A percentile compares a stretch with the other conserved stretches of the same genome.
phyloP scores from a whole-genome alignment of 1,140 invertebrate genomes.

The Tachypleus tridentatus region DNA sequence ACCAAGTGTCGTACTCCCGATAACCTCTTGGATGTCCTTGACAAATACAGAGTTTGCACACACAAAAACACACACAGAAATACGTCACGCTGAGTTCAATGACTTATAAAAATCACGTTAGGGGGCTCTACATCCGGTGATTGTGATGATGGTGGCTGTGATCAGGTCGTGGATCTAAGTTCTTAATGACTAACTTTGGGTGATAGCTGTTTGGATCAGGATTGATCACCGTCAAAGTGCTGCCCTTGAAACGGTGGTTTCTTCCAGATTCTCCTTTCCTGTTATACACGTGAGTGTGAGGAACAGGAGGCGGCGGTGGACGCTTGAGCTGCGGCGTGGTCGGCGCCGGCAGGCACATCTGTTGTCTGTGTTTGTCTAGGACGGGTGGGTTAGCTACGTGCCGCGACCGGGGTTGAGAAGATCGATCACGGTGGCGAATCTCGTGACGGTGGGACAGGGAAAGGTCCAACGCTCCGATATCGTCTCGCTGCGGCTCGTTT shows the following conservation, averaged over 20 bases:
- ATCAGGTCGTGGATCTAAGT: slow-evolving; percentile 11
- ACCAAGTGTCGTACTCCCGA: no score
- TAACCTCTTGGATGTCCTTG: no score
- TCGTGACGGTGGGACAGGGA: slow-evolving; percentile 7
- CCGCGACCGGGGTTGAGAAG: neutral
- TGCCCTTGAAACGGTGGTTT: neutral
- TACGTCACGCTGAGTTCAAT: no score
- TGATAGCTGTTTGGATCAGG: slow-evolving; percentile 17
- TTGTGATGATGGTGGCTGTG: slow-evolving; percentile 11
- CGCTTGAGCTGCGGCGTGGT: slow-evolving; percentile 10
- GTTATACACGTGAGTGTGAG: slow-evolving; percentile 9
- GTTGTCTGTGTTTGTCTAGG: slow-evolving; percentile 17
- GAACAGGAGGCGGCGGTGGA: slow-evolving; percentile 1
- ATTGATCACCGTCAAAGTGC: slow-evolving; percentile 16
- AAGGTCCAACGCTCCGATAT: slow-evolving; percentile 17
- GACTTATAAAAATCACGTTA: no score
- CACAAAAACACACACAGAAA: no score
- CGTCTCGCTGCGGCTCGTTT: slow-evolving; percentile 6
- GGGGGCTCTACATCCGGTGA: neutral
- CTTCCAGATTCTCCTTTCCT: slow-evolving; percentile 2
- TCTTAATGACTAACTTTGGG: slow-evolving; percentile 19
- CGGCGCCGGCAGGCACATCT: slow-evolving; percentile 9
- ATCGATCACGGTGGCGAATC: neutral
- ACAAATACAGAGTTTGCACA: no score
- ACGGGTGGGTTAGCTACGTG: slow-evolving; percentile 17